These are phyloP conservation scores for Opisthograptis luteolata DNA, from an alignment of 2,888 invertebrate genomes.

Conservation along the genomic window DNA sequence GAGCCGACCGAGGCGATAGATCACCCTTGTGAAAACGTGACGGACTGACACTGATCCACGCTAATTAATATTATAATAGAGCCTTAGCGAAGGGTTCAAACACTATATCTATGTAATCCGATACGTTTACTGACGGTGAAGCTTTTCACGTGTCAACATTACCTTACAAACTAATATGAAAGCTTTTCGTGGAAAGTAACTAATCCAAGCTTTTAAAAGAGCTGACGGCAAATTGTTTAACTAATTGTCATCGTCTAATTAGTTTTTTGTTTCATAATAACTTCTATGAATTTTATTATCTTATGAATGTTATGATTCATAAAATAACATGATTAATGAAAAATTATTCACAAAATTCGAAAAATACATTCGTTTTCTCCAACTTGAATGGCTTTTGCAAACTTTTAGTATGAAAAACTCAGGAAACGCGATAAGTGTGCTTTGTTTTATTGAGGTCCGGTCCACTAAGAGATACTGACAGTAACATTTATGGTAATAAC, in stretches of 20 bases:
- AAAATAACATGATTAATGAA: too few relatives aligned
- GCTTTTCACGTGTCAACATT: conserved; percentile 21
- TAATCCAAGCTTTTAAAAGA: conserved; percentile 14
- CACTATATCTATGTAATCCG: conserved; percentile 45
- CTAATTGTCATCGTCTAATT: not conserved
- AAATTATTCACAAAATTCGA: too few relatives aligned
- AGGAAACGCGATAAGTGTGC: too few relatives aligned
- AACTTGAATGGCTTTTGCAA: too few relatives aligned
- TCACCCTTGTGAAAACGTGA: conserved; percentile 50
- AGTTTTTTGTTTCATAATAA: too few relatives aligned
- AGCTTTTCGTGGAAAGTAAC: not conserved
- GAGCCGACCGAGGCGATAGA: conserved; percentile 38
- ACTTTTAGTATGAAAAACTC: too few relatives aligned
- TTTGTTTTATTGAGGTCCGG: too few relatives aligned
- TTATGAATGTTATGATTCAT: too few relatives aligned
- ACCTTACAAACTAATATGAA: not conserved
- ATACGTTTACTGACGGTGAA: conserved; percentile 13
- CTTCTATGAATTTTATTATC: too few relatives aligned
- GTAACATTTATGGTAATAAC: too few relatives aligned
- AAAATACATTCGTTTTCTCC: too few relatives aligned
- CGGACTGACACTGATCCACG: conserved; percentile 48
- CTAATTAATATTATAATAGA: conserved; percentile 57
- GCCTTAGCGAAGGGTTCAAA: conserved; percentile 42
- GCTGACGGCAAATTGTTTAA: conserved; percentile 9
- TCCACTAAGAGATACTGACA: too few relatives aligned